Evolutionary conservation across 2,797 vertebrate species (phyloP).

Genomic region (Enoplosus armatus): DNA sequence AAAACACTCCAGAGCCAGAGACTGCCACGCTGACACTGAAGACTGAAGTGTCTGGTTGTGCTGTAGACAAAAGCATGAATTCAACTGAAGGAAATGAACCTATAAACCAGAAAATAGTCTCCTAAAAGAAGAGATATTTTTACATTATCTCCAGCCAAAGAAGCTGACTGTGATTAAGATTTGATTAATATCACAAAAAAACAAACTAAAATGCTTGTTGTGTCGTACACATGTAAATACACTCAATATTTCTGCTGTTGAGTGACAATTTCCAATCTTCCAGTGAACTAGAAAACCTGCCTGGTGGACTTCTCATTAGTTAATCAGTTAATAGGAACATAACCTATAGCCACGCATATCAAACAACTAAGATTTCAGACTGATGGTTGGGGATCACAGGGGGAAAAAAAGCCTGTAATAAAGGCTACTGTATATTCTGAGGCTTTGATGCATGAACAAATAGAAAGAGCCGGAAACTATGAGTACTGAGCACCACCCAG

Average conservation of each 20-base stretch:
- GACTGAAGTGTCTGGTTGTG: slow-evolving; percentile 21
- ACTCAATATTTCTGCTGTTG: not conserved
- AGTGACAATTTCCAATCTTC: not conserved
- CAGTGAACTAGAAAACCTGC: not conserved
- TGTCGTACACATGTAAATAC: not conserved
- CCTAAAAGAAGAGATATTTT: not conserved
- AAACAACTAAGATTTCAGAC: slow-evolving; percentile 19
- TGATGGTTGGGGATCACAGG: slow-evolving; percentile 20
- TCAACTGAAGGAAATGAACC: slow-evolving; percentile 36
- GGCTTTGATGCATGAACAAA: slow-evolving; percentile 5
- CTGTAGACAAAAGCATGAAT: slow-evolving; percentile 23
- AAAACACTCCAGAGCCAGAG: slow-evolving; percentile 46
- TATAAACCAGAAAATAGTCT: slow-evolving; percentile 13
- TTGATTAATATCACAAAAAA: slow-evolving; percentile 8
- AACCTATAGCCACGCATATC: slow-evolving; percentile 5
- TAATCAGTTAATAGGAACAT: slow-evolving; percentile 5
- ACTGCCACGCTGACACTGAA: slow-evolving; percentile 36
- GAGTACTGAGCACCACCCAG: slow-evolving; percentile 64
- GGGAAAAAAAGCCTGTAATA: not conserved
- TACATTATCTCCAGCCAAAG: not conserved
- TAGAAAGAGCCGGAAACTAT: slow-evolving; percentile 12
- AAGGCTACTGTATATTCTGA: slow-evolving; percentile 12
- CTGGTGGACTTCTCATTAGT: slow-evolving; percentile 13
- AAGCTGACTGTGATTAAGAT: slow-evolving; percentile 1
- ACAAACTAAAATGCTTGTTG: not conserved